Evolutionary conservation across 2,888 invertebrate genomes (phyloP), one percentile per base, ranked within the genome.

Genomic region (Acrobeloides nanus): DNA sequence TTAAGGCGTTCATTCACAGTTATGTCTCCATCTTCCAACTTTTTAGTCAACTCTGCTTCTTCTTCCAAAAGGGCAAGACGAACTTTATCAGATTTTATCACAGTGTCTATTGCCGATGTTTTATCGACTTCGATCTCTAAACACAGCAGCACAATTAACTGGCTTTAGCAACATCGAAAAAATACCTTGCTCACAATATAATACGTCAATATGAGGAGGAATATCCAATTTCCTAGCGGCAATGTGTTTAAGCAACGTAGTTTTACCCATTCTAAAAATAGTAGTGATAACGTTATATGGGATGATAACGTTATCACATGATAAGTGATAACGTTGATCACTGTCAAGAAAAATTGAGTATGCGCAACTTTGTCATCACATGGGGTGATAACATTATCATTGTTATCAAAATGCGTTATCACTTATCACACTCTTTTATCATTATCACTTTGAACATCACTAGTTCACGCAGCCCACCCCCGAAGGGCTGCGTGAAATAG

Each of bases 241-340:
- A 60, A 97, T 83, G 74, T 99, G 97, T 48, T 90, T 82, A 46
- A 97, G 77, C 23, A 97, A 76, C 0, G 97, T 99, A 0, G 97
- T 97, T 79, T 99, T 97, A 12, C 97, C 97, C 78, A 97, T 92
- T n/a, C n/a, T n/a, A n/a, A n/a, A n/a, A n/a, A n/a, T n/a, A n/a
- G n/a, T n/a, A 0, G 89, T 84, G 68, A 50, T 74, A 65, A 26
- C 18, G 33, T n/a, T n/a, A n/a, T n/a, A n/a, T n/a, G n/a, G n/a
- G n/a, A n/a, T n/a, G n/a, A n/a, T n/a, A n/a, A n/a, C n/a, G n/a
- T n/a, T n/a, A n/a, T n/a, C n/a, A n/a, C n/a, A n/a, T n/a, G n/a
- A n/a, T n/a, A n/a, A n/a, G n/a, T n/a, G n/a, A n/a, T n/a, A n/a
- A n/a, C n/a, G n/a, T n/a, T n/a, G n/a, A n/a, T n/a, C n/a, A n/a